Base-by-base conservation (phyloP, 2,113 vertebrate genomes). In the Uropsilus gracilis region DNA sequence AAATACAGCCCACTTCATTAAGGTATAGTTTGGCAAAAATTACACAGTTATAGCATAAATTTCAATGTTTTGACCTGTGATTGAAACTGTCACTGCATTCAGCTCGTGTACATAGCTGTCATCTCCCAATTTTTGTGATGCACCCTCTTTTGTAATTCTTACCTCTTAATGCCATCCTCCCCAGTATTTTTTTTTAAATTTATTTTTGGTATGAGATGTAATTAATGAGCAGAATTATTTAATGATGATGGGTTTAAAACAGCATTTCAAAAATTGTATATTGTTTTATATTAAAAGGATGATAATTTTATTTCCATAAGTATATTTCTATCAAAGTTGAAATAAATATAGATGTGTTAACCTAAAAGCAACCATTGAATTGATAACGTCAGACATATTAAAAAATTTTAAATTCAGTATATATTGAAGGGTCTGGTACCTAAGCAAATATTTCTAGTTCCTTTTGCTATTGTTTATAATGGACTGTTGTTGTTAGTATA, bases 291-390 rank as follows among this genome's bases (percentile, higher is more conserved):
- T 89, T 90, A 86, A 72, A 77, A 87, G 48, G 42, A 39, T 73
- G 86, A 92, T 55, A 68, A 64, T 57, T 80, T 85, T 77, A 89
- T 96, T 86, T 94, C 30, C 20, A 32, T n/a, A 94, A 85, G 48
- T 71, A 44, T 22, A 46, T 91, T 89, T 90, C 24, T 86, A 46
- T 81, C 93, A 39, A 73, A 90, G 72, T 91, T 53, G 72, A 88
- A 91, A 84, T 68, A 76, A 68, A 76, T 63, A 37, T 24, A 50
- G 24, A 80, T 77, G 6, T 87, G 39, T 86, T 50, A 39, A 61
- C 6, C 30, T 75, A 76, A 87, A 90, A 69, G 80, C 30, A 32
- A 84, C 42, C 34, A 26, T 78, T 55, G 39, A 55, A 39, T 90
- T 75, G 39, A 61, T 39, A 88, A 10, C 22, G 32, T 30, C 20